Evolutionary conservation across 2,113 vertebrate species (phyloP).

Genomic region (Pachypanchax playfairii): DNA sequence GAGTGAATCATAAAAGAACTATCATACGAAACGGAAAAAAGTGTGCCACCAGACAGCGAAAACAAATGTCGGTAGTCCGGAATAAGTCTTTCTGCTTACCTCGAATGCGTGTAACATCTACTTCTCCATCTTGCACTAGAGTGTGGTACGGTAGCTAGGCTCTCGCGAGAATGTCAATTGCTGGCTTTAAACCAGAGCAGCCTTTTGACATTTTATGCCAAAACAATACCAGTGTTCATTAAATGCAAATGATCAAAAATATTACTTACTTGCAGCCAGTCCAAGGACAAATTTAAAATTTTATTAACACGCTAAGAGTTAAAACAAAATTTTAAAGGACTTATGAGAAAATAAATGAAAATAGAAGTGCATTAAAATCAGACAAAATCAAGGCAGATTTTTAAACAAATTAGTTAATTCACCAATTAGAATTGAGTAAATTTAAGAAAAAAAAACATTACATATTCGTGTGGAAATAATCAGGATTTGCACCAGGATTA

Average conservation of each 20-base stretch:
- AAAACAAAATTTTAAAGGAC: slow-evolving; percentile 20
- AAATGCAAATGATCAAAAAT: not conserved
- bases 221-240: slow-evolving; percentile 12
- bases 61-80: slow-evolving; percentile 8
- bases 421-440: no score
- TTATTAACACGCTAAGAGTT: slow-evolving; percentile 43
- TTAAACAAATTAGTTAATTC: no score
- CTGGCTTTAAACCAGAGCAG: slow-evolving; percentile 52
- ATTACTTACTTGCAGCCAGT: not conserved
- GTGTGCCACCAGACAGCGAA: not conserved
- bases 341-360: slow-evolving; percentile 13
- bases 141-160: slow-evolving; percentile 64
- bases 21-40: not conserved
- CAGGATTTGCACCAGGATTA: no score
- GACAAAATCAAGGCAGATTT: no score
- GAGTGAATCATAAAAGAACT: not conserved
- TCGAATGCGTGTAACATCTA: slow-evolving; percentile 79
- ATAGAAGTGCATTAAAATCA: not conserved
- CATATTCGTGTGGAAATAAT: no score
- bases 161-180: slow-evolving; percentile 78
- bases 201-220: slow-evolving; percentile 55
- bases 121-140: slow-evolving; percentile 85
- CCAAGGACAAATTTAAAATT: slow-evolving; percentile 6
- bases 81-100: slow-evolving; percentile 73
- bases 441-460: no score